Evolutionary conservation across 2,888 invertebrate genomes (phyloP).

Genomic region (Tolmerus cingulatus): DNA sequence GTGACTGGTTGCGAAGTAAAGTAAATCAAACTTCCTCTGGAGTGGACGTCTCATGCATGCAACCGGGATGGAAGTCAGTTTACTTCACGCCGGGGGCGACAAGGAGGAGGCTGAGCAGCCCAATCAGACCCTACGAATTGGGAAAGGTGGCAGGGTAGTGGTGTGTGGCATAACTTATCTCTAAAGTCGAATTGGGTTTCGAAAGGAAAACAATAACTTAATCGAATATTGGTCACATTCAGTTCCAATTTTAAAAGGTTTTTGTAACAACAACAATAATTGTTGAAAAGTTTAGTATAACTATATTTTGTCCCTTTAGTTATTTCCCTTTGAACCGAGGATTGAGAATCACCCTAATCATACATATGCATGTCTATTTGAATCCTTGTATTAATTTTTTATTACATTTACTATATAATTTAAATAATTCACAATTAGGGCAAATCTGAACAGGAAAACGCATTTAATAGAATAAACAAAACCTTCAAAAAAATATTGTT

Average conservation of each 20-base stretch:
- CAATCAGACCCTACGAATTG: not conserved
- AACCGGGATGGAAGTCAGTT: not conserved
- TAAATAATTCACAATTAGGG: too few species aligned
- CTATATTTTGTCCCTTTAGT: too few species aligned
- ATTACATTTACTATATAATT: too few species aligned
- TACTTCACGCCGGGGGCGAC: not conserved
- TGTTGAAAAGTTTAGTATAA: too few species aligned
- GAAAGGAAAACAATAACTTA: not conserved
- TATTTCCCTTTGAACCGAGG: too few species aligned
- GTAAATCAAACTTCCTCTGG: not conserved
- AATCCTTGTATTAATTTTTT: too few species aligned
- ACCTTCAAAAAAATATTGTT: too few species aligned
- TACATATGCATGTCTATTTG: too few species aligned
- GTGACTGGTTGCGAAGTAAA: not conserved
- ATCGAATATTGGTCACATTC: not conserved
- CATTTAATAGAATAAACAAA: too few species aligned
- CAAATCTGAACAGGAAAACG: too few species aligned
- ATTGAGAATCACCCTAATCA: too few species aligned
- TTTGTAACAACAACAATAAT: too few species aligned
- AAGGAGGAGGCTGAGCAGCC: not conserved
- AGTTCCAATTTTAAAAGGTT: not conserved
- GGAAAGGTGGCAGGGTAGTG: not conserved
- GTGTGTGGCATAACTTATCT: not conserved
- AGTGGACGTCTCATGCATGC: not conserved
- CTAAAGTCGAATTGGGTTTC: not conserved